Conservation (phyloP, 2,888 invertebrate genomes). For the Ceriagrion tenellum region DNA sequence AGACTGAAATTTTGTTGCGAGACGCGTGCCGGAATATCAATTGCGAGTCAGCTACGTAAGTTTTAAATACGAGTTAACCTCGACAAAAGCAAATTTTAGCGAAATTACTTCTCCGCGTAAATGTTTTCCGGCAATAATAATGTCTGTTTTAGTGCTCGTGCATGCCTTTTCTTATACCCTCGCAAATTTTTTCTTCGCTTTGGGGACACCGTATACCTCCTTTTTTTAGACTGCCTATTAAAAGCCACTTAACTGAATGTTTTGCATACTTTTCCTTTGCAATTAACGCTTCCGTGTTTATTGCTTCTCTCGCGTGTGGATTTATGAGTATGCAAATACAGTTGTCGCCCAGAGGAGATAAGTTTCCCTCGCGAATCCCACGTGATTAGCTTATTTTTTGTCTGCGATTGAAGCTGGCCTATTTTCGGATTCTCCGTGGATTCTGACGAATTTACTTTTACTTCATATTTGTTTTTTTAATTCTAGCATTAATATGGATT, state of each 20-base stretch:
- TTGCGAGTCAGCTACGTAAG: too few species aligned
- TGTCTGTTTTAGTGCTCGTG: not conserved
- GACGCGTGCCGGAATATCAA: too few species aligned
- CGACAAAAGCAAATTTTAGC: too few species aligned
- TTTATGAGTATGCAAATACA: conserved; percentile 9
- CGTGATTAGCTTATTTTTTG: not conserved
- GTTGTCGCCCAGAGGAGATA: not conserved
- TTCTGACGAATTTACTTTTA: not conserved
- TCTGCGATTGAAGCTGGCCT: not conserved
- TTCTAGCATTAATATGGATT: not conserved
- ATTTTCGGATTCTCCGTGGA: not conserved
- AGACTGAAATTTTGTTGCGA: too few species aligned
- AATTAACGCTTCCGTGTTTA: conserved; percentile 12
- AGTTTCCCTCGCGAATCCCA: not conserved
- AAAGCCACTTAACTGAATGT: not conserved
- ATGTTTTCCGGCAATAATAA: too few species aligned
- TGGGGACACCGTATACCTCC: not conserved
- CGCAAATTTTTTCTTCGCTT: not conserved
- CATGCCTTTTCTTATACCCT: not conserved
- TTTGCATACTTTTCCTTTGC: not conserved
- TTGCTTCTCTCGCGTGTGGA: not conserved
- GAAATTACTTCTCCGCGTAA: too few species aligned
- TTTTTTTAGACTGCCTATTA: not conserved
- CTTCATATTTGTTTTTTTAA: not conserved
- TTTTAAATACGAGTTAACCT: too few species aligned